These are phyloP conservation scores for Lacanobia oleracea DNA, from an alignment of 2,888 invertebrate genomes.

Conservation along the genomic window DNA sequence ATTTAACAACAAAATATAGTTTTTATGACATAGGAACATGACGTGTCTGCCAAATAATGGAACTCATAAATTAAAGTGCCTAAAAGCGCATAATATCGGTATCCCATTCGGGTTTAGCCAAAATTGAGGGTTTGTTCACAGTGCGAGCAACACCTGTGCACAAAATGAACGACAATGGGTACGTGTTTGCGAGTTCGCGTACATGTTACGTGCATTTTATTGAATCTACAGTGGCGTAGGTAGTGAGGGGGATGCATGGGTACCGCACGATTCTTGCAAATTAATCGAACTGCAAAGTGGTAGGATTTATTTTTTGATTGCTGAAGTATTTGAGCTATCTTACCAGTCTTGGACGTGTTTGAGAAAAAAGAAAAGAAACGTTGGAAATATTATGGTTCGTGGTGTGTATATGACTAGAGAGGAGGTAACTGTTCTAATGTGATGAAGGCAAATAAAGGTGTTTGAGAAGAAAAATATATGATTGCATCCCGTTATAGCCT, in stretches of 20 bases:
- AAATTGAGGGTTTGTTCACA: conserved; percentile 59
- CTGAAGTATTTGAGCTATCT: not conserved
- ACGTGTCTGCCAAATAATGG: not conserved
- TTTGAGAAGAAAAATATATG: too few relatives aligned
- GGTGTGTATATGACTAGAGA: too few relatives aligned
- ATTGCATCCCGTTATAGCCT: too few relatives aligned
- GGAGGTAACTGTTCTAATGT: too few relatives aligned
- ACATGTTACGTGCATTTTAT: conserved; percentile 65
- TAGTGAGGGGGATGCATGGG: conserved; percentile 9
- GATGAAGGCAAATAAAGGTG: too few relatives aligned
- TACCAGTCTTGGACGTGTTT: too few relatives aligned
- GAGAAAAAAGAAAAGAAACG: too few relatives aligned
- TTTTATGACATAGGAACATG: not conserved
- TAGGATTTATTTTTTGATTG: not conserved
- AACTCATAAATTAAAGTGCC: conserved; percentile 5
- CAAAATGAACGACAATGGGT: conserved; percentile 59
- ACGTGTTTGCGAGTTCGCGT: conserved; percentile 58
- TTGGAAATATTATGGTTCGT: too few relatives aligned
- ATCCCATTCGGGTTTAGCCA: conserved; percentile 46
- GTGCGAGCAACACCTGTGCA: conserved; percentile 54
- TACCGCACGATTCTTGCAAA: conserved; percentile 9
- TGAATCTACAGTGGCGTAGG: conserved; percentile 12
- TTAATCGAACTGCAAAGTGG: conserved; percentile 7
- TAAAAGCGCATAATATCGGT: conserved; percentile 39
- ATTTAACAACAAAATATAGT: not conserved